These are phyloP conservation scores for Pipistrellus pipistrellus DNA, from an alignment of 2,797 vertebrate genomes.

Conservation along the genomic window DNA sequence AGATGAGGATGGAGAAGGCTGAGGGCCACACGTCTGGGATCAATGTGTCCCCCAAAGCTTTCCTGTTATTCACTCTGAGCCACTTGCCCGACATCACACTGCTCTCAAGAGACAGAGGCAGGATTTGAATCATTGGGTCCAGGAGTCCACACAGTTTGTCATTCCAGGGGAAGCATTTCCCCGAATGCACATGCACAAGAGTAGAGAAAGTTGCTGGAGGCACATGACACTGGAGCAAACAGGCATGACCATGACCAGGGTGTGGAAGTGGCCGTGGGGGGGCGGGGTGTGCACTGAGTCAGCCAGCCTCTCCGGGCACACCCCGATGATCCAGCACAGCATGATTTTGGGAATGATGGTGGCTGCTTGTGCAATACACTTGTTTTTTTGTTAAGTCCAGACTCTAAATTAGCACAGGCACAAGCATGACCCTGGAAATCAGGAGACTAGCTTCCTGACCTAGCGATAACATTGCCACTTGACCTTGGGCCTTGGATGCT, in stretches of 20 bases:
- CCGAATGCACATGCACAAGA: neutral
- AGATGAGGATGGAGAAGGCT: neutral
- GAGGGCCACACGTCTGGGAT: neutral
- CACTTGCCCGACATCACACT: neutral
- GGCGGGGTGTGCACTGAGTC: rapidly evolving
- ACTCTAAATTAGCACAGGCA: neutral
- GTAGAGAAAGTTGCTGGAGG: neutral
- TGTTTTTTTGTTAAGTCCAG: neutral
- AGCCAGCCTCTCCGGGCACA: neutral
- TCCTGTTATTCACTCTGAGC: neutral
- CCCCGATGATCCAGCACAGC: neutral
- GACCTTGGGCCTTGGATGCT: neutral
- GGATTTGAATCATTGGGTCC: neutral
- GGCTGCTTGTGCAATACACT: neutral
- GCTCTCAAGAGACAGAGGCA: neutral
- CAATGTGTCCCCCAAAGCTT: neutral
- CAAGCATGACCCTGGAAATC: neutral
- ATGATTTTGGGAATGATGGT: neutral
- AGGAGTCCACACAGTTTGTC: neutral
- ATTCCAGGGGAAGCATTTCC: neutral
- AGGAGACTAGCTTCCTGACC: neutral
- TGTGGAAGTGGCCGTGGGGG: neutral
- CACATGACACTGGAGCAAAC: neutral
- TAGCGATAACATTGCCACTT: neutral
- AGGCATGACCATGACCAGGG: neutral